phyloP scores from a whole-genome alignment of 2,113 vertebrate species.

The Mystacornis crossleyi region DNA sequence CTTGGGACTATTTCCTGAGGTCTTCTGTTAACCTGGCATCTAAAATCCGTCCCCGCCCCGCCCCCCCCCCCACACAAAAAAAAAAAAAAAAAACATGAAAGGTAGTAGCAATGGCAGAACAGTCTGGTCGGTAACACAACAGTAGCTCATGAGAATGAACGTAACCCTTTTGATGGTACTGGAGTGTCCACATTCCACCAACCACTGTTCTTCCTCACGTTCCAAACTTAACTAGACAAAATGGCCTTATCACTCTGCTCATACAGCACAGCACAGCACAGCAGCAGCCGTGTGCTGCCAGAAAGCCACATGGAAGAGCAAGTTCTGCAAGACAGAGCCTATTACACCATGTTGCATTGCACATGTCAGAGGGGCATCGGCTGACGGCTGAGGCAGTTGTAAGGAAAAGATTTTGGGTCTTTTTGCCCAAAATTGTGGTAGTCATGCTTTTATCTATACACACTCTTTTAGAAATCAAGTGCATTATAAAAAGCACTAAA shows the following conservation, averaged over 20 bases:
- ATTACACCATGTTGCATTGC: accelerated
- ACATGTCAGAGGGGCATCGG: accelerated
- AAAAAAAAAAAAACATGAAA: neutral
- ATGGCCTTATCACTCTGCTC: neutral
- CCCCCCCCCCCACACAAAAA: no score
- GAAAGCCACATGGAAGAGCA: accelerated
- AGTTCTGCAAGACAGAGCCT: neutral
- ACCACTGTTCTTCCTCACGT: neutral
- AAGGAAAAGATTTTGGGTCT: neutral
- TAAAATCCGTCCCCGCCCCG: no score
- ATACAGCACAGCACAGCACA: neutral
- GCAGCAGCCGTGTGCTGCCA: neutral
- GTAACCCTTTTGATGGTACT: accelerated
- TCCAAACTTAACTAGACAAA: neutral
- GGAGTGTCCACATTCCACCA: neutral
- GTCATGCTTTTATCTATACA: neutral
- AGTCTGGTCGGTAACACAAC: accelerated
- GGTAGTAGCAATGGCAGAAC: neutral
- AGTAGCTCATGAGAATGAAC: neutral
- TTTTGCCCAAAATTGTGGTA: neutral
- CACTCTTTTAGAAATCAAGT: neutral
- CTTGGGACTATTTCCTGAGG: neutral
- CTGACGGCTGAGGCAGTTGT: neutral
- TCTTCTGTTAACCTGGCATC: neutral
- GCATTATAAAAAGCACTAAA: neutral